phyloP scores from a whole-genome alignment of 2,113 vertebrate genomes.

The Tachuris rubrigastra region DNA sequence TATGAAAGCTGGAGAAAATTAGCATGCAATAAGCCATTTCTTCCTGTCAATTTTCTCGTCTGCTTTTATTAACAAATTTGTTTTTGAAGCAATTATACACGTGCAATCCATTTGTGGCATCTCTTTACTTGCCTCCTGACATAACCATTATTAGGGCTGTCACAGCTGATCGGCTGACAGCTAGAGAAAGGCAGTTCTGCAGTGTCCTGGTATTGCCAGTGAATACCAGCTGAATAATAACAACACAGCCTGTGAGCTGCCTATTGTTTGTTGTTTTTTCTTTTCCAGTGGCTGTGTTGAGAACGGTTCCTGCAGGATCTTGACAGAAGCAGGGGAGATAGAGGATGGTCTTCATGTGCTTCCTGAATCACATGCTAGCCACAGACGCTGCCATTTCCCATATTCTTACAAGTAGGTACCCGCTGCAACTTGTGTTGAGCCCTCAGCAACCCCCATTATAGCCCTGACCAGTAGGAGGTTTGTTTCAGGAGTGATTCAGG shows the following conservation, averaged over 20 bases:
- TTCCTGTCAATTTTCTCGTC: slow-evolving; percentile 17
- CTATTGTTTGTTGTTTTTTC: neutral
- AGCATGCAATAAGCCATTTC: slow-evolving; percentile 38
- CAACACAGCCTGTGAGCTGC: neutral
- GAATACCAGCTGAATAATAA: slow-evolving; percentile 39
- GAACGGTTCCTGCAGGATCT: slow-evolving; percentile 13
- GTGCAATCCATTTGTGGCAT: slow-evolving; percentile 63
- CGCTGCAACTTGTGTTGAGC: accelerated
- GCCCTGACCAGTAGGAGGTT: neutral
- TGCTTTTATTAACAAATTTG: slow-evolving; percentile 65
- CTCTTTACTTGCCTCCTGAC: slow-evolving; percentile 63
- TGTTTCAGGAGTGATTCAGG: neutral
- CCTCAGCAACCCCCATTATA: neutral
- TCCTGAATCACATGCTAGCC: accelerated
- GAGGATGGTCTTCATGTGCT: neutral
- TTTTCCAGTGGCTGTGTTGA: neutral
- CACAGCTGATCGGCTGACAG: slow-evolving; percentile 43
- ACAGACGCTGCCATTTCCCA: accelerated
- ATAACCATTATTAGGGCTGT: slow-evolving; percentile 64
- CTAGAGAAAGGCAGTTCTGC: slow-evolving; percentile 32
- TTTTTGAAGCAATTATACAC: slow-evolving; percentile 70
- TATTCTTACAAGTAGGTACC: neutral
- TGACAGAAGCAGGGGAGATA: neutral
- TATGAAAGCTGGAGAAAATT: slow-evolving; percentile 19
- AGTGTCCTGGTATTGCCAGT: slow-evolving; percentile 47